Conservation (phyloP, 2,113 vertebrate genomes). For the Proteles cristata region DNA sequence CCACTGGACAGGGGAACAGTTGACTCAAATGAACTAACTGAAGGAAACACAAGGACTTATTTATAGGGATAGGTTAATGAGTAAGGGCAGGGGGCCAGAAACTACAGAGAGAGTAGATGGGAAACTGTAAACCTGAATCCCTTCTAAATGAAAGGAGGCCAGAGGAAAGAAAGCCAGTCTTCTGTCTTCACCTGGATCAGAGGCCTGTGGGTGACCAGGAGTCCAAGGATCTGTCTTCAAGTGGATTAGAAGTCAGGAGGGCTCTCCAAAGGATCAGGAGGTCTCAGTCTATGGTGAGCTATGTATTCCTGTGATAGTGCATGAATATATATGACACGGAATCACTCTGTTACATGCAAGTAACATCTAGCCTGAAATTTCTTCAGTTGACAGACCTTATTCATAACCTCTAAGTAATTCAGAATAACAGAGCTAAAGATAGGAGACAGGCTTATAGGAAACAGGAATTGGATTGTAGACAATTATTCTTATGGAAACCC, state of each 20-base stretch:
- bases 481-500: not conserved
- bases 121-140: slow-evolving; percentile 31
- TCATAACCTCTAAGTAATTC: not conserved
- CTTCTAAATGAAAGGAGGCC: slow-evolving; percentile 34
- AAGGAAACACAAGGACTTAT: slow-evolving; percentile 44
- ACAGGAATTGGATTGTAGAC: not conserved
- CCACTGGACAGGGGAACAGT: not conserved
- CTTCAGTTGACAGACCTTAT: not conserved
- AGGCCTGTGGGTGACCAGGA: not conserved
- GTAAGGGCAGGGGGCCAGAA: slow-evolving; percentile 24
- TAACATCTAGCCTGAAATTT: not conserved
- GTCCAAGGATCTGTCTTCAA: slow-evolving; percentile 64
- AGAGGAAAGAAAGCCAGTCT: slow-evolving; percentile 11
- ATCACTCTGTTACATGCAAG: not conserved
- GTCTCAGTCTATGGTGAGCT: not conserved
- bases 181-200: slow-evolving; percentile 42
- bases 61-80: not conserved
- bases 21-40: not conserved
- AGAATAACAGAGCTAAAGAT: slow-evolving; percentile 4
- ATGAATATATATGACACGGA: not conserved
- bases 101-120: not conserved
- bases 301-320: not conserved
- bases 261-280: not conserved
- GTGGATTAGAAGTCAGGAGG: not conserved
- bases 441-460: not conserved